Base-by-base conservation (phyloP, 2,113 vertebrate genomes). In the Indri indri region DNA sequence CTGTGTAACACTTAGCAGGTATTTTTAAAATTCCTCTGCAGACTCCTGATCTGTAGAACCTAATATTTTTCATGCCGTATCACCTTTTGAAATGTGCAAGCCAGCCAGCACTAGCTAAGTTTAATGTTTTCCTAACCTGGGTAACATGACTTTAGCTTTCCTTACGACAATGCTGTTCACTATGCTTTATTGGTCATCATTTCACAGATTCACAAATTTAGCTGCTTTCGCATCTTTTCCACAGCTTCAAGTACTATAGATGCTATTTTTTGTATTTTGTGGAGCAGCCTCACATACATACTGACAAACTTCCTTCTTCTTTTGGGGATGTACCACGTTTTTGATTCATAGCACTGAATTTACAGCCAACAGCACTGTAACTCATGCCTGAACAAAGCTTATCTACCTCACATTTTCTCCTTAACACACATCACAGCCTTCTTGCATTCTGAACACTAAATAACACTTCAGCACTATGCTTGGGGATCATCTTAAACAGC, bases 401-500 rank as follows among this genome's bases (percentile, higher is more conserved):
- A 96, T 66, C 76, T 95, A 86, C 94, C 25, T 47, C 10, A 17
- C 16, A 83, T 74, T 90, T 84, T 93, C 81, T 91, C n/a, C 14
- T 1, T 91, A 73, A 18, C 2, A 11, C 34, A 94, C 27, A 37
- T 65, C 57, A 86, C 1, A 52, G 10, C 47, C 27, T 89, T 95
- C 66, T 84, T 92, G 13, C 30, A 74, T n/a, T 95, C 66, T 57
- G 12, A 91, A 86, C n/a, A 82, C 71, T 61, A 89, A 22, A 66
- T 8, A 90, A 68, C 32, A 97, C 59, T 94, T 84, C 16, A 81
- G 61, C 45, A 84, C 37, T 84, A 90, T 2, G 22, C 6, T 77
- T 65, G 22, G 20, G 76, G n/a, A 32, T 73, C 63, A 86, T 20
- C 74, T 59, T 47, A 93, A 92, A 96, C 2, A 94, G 50, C 22